Conservation (phyloP, 2,888 invertebrate genomes). For the Entomobrya multifasciata region DNA sequence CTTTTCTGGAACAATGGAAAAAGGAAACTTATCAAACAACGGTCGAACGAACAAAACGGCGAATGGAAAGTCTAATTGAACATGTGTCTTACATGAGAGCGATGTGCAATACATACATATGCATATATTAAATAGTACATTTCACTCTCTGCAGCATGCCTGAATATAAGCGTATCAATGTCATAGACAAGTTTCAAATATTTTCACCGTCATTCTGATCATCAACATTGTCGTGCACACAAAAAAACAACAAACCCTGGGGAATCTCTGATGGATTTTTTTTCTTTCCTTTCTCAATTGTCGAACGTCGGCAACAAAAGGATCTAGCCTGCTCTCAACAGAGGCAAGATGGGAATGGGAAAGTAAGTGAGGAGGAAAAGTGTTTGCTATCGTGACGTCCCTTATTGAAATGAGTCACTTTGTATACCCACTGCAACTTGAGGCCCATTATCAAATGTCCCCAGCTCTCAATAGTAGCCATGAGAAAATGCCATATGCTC, state of each 20-base stretch:
- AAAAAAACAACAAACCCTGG: no score
- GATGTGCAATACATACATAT: no score
- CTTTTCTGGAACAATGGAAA: constrained; percentile 16
- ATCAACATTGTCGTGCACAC: no score
- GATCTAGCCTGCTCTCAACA: no score
- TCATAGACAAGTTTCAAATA: not conserved
- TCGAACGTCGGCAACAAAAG: no score
- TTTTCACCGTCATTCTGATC: not conserved
- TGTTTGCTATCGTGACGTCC: constrained; percentile 61
- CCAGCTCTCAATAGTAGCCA: constrained; percentile 47
- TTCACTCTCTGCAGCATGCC: no score
- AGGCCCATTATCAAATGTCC: constrained; percentile 55
- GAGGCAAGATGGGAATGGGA: no score
- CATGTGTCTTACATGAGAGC: constrained; percentile 12
- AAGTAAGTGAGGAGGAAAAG: not conserved
- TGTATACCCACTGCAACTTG: constrained; percentile 45
- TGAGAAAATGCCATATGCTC: constrained; percentile 66
- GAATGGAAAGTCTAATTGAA: constrained; percentile 22
- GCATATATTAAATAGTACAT: no score
- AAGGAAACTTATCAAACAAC: not conserved
- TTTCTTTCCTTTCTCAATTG: not conserved
- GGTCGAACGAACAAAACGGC: not conserved
- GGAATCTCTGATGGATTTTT: no score
- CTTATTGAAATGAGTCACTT: constrained; percentile 66
- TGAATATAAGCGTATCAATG: no score